A percentile compares a stretch with the other conserved stretches of the same genome.
phyloP scores from a whole-genome alignment of 2,888 invertebrate species.

The Habroteleia sp. region DNA sequence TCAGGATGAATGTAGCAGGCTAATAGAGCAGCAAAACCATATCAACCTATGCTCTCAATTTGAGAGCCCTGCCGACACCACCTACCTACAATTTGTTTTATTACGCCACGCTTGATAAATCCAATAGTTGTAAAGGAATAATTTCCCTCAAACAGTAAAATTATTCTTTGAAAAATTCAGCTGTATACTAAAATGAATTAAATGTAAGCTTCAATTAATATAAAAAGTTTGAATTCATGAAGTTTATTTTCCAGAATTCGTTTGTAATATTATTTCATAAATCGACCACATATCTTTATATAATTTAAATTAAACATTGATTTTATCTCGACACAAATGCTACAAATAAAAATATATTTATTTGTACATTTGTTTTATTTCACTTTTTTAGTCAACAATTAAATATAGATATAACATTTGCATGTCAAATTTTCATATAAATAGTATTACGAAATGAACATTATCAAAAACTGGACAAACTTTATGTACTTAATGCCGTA shows the following conservation, averaged over 20 bases:
- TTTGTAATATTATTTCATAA: slow-evolving; percentile 13
- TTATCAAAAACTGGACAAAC: no score
- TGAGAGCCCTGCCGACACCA: slow-evolving; percentile 30
- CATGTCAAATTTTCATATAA: no score
- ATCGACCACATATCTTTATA: not conserved
- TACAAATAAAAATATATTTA: not conserved
- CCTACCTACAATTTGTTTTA: slow-evolving; percentile 40
- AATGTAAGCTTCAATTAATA: slow-evolving; percentile 10
- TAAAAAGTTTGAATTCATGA: slow-evolving; percentile 6
- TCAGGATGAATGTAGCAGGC: slow-evolving; percentile 47
- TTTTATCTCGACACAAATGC: slow-evolving; percentile 3
- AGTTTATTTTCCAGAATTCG: slow-evolving; percentile 4
- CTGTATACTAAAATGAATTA: slow-evolving; percentile 1
- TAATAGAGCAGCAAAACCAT: slow-evolving; percentile 53
- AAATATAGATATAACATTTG: no score
- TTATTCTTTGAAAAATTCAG: slow-evolving; percentile 1
- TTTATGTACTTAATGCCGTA: no score
- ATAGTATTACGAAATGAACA: no score
- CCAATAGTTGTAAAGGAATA: slow-evolving; percentile 36
- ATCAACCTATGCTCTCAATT: slow-evolving; percentile 53
- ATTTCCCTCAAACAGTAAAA: slow-evolving; percentile 24
- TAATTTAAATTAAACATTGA: no score
- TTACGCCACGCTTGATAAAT: slow-evolving; percentile 30
- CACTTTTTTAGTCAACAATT: no score
- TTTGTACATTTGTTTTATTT: no score